A percentile compares a stretch with the other conserved stretches of the same genome.
Evolutionary conservation across 2,113 vertebrate species (phyloP).

Genomic region (Microtus oregoni): DNA sequence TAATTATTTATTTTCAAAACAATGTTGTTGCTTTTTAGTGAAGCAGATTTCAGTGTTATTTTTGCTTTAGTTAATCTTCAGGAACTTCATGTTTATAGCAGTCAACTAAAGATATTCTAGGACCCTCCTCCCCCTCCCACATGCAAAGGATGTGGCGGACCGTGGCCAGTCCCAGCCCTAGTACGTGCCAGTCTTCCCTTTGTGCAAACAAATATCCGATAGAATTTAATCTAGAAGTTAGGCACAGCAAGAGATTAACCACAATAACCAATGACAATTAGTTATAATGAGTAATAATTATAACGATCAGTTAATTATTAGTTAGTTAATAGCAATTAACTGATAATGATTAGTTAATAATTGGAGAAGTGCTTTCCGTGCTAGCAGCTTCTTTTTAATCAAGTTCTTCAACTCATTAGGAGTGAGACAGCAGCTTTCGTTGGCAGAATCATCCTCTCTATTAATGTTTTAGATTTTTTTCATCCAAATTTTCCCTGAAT

Average conservation of each 20-base stretch:
- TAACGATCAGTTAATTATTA: conserved; percentile 10
- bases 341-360: background rate
- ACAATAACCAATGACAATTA: background rate
- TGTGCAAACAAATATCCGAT: background rate
- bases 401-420: background rate
- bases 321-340: conserved; percentile 21
- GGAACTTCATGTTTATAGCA: background rate
- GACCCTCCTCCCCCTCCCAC: background rate
- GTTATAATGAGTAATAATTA: conserved; percentile 29
- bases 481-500: background rate
- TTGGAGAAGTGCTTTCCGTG: background rate
- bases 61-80: background rate
- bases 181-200: background rate
- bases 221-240: background rate
- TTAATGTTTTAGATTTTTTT: background rate
- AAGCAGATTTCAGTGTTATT: conserved; percentile 6
- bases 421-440: background rate
- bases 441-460: background rate
- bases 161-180: background rate
- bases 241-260: background rate
- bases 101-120: background rate
- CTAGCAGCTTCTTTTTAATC: background rate
- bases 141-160: background rate
- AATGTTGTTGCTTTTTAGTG: background rate
- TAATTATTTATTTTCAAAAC: conserved; percentile 65